Evolutionary conservation across 2,113 vertebrate genomes (phyloP).

Genomic region (Phrynosoma platyrhinos): DNA sequence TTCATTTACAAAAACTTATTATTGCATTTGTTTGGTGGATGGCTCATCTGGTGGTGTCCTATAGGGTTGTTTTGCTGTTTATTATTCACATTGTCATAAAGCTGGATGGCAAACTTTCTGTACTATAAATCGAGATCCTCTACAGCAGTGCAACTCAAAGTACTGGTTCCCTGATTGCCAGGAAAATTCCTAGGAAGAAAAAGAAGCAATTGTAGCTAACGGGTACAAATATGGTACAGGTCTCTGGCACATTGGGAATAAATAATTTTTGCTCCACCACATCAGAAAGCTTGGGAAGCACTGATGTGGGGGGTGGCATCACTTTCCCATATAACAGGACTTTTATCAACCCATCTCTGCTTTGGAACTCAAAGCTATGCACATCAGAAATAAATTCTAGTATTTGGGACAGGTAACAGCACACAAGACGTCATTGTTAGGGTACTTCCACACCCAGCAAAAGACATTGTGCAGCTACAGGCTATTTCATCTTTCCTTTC

Average conservation of each 20-base stretch:
- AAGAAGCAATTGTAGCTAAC: too few relatives aligned
- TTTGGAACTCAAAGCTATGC: not conserved
- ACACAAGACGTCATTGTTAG: not conserved
- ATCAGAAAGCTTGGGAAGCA: too few relatives aligned
- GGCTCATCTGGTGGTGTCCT: not conserved
- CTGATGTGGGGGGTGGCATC: too few relatives aligned
- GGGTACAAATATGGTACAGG: too few relatives aligned
- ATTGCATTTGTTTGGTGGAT: not conserved
- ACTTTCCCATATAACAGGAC: too few relatives aligned
- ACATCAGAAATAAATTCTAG: too few relatives aligned
- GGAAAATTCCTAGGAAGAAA: too few relatives aligned
- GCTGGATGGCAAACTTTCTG: not conserved
- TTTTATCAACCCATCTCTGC: not conserved
- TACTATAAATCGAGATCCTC: not conserved
- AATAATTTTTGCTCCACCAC: too few relatives aligned
- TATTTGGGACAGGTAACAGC: not conserved
- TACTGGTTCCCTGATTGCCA: too few relatives aligned
- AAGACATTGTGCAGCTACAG: not conserved
- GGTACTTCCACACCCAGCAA: not conserved
- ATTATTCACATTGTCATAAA: not conserved
- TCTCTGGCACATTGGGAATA: too few relatives aligned
- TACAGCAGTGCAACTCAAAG: not conserved
- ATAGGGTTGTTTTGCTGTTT: not conserved
- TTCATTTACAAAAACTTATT: not conserved
- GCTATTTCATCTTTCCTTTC: not conserved